Percentiles rank a stretch among this genome's conserved stretches.
Evolutionary conservation across 2,113 vertebrate species (phyloP).

Genomic region (Nibea albiflora): DNA sequence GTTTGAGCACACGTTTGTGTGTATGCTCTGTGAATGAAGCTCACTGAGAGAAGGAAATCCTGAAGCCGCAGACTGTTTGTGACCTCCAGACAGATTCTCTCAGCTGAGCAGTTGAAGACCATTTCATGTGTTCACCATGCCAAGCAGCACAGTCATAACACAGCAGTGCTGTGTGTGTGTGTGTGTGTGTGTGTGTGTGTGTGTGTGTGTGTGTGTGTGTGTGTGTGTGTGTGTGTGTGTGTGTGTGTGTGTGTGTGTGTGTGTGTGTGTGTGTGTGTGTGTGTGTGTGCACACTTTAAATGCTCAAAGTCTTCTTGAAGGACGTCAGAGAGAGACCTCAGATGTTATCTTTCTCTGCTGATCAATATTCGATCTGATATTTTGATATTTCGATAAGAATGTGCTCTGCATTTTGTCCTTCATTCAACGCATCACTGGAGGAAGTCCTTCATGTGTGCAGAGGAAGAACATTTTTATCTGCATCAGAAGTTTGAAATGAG

Average conservation of each 20-base stretch:
- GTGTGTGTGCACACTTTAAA: background rate
- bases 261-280: constrained; percentile 5
- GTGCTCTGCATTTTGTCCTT: constrained; percentile 36
- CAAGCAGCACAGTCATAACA: background rate
- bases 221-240: constrained; percentile 7
- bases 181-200: constrained; percentile 2
- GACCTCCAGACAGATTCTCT: background rate
- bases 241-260: background rate
- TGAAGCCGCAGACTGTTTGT: background rate
- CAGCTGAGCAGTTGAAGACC: background rate
- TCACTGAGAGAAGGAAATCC: background rate
- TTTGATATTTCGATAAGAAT: constrained; percentile 43
- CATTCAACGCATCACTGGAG: constrained; percentile 12
- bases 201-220: background rate
- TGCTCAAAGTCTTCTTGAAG: constrained; percentile 37
- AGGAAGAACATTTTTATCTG: background rate
- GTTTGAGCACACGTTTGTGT: no score
- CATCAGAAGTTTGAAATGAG: background rate
- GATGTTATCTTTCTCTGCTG: constrained; percentile 46
- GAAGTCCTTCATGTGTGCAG: background rate
- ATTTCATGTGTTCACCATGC: background rate
- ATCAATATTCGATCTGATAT: constrained; percentile 75
- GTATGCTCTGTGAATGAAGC: no score
- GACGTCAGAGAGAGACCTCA: constrained; percentile 13
- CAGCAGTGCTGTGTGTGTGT: background rate